Base-by-base conservation (phyloP, 92 coral and sea anemone species). In the Epizoanthus illoricatus region DNA sequence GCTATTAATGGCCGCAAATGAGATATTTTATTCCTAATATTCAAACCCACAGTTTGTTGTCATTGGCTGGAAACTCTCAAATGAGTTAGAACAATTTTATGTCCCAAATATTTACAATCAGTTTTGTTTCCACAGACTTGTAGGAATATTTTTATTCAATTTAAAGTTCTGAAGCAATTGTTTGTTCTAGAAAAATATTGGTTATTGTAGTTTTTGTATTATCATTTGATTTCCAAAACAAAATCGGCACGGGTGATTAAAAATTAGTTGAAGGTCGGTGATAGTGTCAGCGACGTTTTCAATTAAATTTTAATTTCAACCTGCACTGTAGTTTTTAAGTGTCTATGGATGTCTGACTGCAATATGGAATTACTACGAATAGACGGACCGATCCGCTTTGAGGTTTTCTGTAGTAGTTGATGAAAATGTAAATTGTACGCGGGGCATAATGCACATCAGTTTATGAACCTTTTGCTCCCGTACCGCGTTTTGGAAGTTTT, bases 251-350 rank as follows among this genome's bases (percentile, higher is more conserved):
- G 33, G 41, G 70, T 59, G 20, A 23, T 5, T 36, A 40, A 13
- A 62, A 42, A 62, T 64, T 45, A 78, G 71, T 8, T 41, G 60
- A 63, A n/a, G 45, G 47, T 10, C 56, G 56, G 13, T 71, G 39
- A 71, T 43, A 49, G 75, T 43, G 42, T 52, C 82, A 11, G 81
- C 60, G 82, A 78, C 82, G 71, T 64, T 78, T 78, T 78, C 59
- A 63, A 78, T 78, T 78, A 78, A 78, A 78, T 2, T 78, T 78
- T 78, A 78, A 78, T 78, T 62, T 68, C 28, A 7, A 78, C 60
- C 82, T 62, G 71, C 55, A n/a, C 28, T 43, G 59, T 70, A n/a
- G 82, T 43, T 78, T 20, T 1, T 43, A 45, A 10, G 24, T 15
- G 23, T 8, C 52, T 4, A 7, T 60, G 40, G 16, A n/a, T 3